Evolutionary conservation across 1,140 invertebrate genomes (phyloP).

Genomic region (Chrysoperla carnea): DNA sequence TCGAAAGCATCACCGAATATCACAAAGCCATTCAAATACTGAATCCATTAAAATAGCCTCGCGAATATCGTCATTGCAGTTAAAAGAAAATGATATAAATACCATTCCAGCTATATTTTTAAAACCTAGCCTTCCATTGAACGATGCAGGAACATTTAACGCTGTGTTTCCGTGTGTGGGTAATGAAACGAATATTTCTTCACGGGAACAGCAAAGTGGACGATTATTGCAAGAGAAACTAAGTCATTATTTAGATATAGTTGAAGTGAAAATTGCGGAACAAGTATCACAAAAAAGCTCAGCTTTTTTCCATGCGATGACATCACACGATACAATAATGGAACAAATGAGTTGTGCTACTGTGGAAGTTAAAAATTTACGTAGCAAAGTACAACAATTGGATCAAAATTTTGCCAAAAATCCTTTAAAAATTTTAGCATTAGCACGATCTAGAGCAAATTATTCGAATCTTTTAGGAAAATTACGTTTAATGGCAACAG

Average conservation of each 20-base stretch:
- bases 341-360: slow-evolving; percentile 74
- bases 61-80: background rate
- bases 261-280: slow-evolving; percentile 88
- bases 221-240: slow-evolving; percentile 42
- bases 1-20: slow-evolving; percentile 31
- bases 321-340: slow-evolving; percentile 85
- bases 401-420: slow-evolving; percentile 63
- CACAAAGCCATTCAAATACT: slow-evolving; percentile 22
- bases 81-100: slow-evolving; percentile 19
- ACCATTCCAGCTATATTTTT: slow-evolving; percentile 77
- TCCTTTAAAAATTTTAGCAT: slow-evolving; percentile 59
- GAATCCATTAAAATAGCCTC: slow-evolving; percentile 3
- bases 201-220: slow-evolving; percentile 21
- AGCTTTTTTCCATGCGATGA: slow-evolving; percentile 94
- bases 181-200: slow-evolving; percentile 16
- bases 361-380: slow-evolving; percentile 54
- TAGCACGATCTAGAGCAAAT: slow-evolving; percentile 42
- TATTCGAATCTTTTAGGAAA: slow-evolving; percentile 46
- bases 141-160: slow-evolving; percentile 66
- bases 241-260: slow-evolving; percentile 88
- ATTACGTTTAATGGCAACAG: slow-evolving; percentile 83
- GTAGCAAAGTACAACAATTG: slow-evolving; percentile 47
- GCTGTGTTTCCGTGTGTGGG: slow-evolving; percentile 57
- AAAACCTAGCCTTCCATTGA: slow-evolving; percentile 62
- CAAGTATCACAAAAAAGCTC: slow-evolving; percentile 92